phyloP scores from a whole-genome alignment of 2,888 invertebrate species.

The Tetragonisca angustula region DNA sequence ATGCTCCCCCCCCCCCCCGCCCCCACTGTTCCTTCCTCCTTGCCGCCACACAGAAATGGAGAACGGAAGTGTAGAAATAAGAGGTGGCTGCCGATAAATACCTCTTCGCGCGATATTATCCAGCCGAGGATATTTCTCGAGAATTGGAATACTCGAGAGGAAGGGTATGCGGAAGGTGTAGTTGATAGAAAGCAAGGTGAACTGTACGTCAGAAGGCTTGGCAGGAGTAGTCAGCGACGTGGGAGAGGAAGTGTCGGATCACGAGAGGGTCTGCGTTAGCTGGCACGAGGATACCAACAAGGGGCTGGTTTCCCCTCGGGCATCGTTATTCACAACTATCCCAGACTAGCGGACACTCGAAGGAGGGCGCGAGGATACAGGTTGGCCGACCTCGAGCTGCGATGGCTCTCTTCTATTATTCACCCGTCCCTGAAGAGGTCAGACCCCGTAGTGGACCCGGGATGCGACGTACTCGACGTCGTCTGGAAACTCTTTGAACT shows the following conservation, averaged over 20 bases:
- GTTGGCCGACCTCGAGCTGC: slow-evolving; percentile 60
- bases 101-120: slow-evolving; percentile 23
- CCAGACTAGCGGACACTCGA: slow-evolving; percentile 54
- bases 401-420: slow-evolving; percentile 71
- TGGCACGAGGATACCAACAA: slow-evolving; percentile 56
- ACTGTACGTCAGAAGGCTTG: slow-evolving; percentile 19
- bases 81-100: slow-evolving; percentile 41
- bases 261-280: slow-evolving; percentile 56
- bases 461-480: slow-evolving; percentile 20
- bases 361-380: slow-evolving; percentile 62
- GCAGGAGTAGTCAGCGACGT: neutral
- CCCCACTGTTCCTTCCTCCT: neutral
- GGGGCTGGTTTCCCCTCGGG: slow-evolving; percentile 71
- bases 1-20: neutral
- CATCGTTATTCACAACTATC: slow-evolving; percentile 78
- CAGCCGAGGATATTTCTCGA: slow-evolving; percentile 15
- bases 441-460: slow-evolving; percentile 28
- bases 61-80: slow-evolving; percentile 34
- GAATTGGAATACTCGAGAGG: slow-evolving; percentile 1
- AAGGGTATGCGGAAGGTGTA: slow-evolving; percentile 12
- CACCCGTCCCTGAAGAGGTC: slow-evolving; percentile 65
- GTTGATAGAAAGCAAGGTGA: slow-evolving; percentile 50
- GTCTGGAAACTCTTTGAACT: slow-evolving; percentile 23
- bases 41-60: slow-evolving; percentile 6
- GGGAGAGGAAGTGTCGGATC: slow-evolving; percentile 39